A percentile compares a stretch with the other conserved stretches of the same genome.
Evolutionary conservation across 1,140 invertebrate species (phyloP).

Genomic region (Pteromalus puparum): DNA sequence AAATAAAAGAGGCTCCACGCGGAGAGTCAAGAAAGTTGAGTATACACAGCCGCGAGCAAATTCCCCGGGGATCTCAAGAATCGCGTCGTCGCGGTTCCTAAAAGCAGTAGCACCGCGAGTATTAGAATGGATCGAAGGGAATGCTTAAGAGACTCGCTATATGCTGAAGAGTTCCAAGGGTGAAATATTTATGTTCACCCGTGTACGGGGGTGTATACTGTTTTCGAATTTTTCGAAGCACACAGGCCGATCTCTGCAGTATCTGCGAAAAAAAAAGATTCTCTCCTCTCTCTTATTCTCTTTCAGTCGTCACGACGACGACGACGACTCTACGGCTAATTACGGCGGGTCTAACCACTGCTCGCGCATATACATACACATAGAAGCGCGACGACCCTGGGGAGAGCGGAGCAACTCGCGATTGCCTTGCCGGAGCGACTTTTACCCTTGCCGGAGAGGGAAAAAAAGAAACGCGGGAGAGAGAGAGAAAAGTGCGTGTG

Average conservation of each 20-base stretch:
- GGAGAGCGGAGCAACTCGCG: neutral
- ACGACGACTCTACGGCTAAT: slow-evolving; percentile 31
- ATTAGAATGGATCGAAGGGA: slow-evolving; percentile 20
- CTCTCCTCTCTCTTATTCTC: neutral
- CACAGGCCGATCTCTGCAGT: neutral
- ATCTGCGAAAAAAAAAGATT: too few relatives aligned
- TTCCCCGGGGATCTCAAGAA: neutral
- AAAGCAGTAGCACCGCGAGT: neutral
- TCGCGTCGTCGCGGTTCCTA: neutral
- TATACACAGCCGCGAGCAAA: slow-evolving; percentile 11
- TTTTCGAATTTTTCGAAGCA: slow-evolving; percentile 21
- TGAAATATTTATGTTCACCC: neutral
- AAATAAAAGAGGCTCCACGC: slow-evolving; percentile 26
- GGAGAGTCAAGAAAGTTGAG: slow-evolving; percentile 20
- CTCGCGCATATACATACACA: neutral
- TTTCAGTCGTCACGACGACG: slow-evolving; percentile 16
- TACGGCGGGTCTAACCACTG: slow-evolving; percentile 9
- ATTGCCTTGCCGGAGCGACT: slow-evolving; percentile 8
- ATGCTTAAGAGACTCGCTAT: slow-evolving; percentile 6
- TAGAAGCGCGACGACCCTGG: neutral
- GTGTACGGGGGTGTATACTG: too few relatives aligned
- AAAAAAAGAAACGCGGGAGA: neutral
- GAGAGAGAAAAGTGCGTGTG: slow-evolving; percentile 14
- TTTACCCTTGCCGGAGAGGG: neutral
- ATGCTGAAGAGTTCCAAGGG: neutral